Evolutionary conservation across 2,797 vertebrate genomes (phyloP).

Genomic region (Poecilia wingei): DNA sequence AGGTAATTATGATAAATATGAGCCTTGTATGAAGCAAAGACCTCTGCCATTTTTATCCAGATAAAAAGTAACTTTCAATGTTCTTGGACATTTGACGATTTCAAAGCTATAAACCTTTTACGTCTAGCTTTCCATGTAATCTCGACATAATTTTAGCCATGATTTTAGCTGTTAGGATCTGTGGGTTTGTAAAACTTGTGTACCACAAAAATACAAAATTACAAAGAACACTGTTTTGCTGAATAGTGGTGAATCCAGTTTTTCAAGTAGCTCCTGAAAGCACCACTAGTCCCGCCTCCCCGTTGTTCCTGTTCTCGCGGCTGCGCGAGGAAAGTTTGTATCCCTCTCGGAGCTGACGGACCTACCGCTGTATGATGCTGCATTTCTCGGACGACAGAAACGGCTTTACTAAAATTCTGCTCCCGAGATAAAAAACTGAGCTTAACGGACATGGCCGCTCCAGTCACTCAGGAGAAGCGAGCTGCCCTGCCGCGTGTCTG

Average conservation of each 20-base stretch:
- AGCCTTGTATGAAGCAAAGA: not conserved
- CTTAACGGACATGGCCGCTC: slow-evolving; percentile 55
- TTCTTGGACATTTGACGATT: not conserved
- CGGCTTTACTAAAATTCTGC: not conserved
- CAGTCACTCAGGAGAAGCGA: slow-evolving; percentile 21
- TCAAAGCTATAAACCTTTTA: not conserved
- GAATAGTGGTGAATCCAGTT: fast-evolving
- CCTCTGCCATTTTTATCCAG: not conserved
- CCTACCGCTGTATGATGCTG: slow-evolving; percentile 30
- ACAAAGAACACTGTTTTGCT: not conserved
- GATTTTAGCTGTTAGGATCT: not conserved
- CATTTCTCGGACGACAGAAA: not conserved
- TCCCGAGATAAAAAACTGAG: slow-evolving; percentile 4
- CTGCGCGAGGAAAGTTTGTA: slow-evolving; percentile 75
- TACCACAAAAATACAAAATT: not conserved
- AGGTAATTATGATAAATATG: not conserved
- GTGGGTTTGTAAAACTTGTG: not conserved
- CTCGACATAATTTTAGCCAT: not conserved
- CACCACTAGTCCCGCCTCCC: slow-evolving; percentile 45
- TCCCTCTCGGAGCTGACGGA: slow-evolving; percentile 42
- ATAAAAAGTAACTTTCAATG: slow-evolving; percentile 20
- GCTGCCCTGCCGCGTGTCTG: slow-evolving; percentile 45
- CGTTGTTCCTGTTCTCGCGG: slow-evolving; percentile 36
- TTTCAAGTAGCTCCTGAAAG: slow-evolving; percentile 29
- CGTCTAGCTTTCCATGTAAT: not conserved